Evolutionary conservation across 2,797 vertebrate genomes (phyloP), one percentile per base, ranked within the genome.

Genomic region (Anabas testudineus): DNA sequence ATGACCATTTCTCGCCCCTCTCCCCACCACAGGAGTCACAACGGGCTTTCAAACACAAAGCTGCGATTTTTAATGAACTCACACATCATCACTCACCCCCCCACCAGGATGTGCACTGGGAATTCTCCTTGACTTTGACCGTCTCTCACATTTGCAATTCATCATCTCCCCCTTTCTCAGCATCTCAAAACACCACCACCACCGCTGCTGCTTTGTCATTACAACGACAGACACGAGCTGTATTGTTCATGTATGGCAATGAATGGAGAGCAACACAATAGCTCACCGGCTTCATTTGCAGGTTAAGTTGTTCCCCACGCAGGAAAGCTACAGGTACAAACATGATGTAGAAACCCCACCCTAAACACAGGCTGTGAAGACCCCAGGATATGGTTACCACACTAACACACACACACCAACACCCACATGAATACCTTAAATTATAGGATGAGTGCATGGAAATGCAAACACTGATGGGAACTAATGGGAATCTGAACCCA

Each of bases 131-230:
- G 91, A 92, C 92, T 87, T 88, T 93, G 90, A 87, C 84, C 78
- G 86, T 60, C 87, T 88, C 55, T 30, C 62, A 12, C 73, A 94
- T 93, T 93, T 91, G 90, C 93, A 93, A 93, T 93, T 92, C 92
- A 92, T 92, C 89, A 90, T 88, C 81, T 83, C 42, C 54, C 54
- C 57, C 69, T 77, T 57, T 70, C 84, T 80, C 68, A 51, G 76
- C 86, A 78, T 81, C 86, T 90, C 88, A 90, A 46, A 90, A 88
- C 37, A 63, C 67, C 22, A 3, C 69, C 74, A 32, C 52, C 53
- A 62, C 37, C 24, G 24, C 24, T 4, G 5, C 62, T 45, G 79
- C 89, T 92, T 93, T 92, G 90, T 92, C 87, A 93, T 92, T 91
- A 83, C 82, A 91, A 91, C 2, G 61, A 79, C 80, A 60, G 64